Evolutionary conservation across 2,113 vertebrate species (phyloP), one percentile per base, ranked within the genome.

Genomic region (Hyperoodon ampullatus): DNA sequence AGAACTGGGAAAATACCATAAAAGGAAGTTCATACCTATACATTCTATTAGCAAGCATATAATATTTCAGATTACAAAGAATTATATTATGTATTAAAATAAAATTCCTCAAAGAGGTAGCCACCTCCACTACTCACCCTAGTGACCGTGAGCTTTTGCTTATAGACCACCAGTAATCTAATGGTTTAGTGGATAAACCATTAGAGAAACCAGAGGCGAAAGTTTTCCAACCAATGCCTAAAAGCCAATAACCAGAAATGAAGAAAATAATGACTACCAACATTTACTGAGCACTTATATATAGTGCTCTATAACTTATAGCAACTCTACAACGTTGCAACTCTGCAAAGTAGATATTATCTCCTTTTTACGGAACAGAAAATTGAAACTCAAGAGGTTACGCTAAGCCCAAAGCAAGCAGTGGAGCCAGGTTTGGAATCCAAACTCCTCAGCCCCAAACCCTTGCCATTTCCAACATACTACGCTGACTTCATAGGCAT

Each of bases 11-110:
- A 90, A 94, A 95, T 60, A 84, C 21, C 53, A 61, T 50, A 61
- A 53, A 85, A 94, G 39, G 26, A 85, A 83, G 78, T 63, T 77
- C 65, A 81, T 14, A 33, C 33, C 21, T 70, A 66, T 23, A 70
- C 15, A 60, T 47, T 8, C 53, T 66, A 42, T 30, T n/a, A 42
- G 60, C 6, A 28, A 93, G 60, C 28, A 33, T n/a, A 78, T 7
- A 35, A 19, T 68, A 91, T 68, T 77, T 90, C 44, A 65, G 5
- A 47, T 74, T 60, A 86, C 35, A 65, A 71, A 71, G 8, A 16
- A 75, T 87, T 63, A 71, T 90, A 94, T 93, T 65, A 78, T 86
- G 85, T 84, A 85, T 50, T 63, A 78, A 96, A 95, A 87, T 95
- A 90, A 72, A 95, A 72, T 24, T 61, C 81, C 47, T 86, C 86